Base-by-base conservation (phyloP, 2,888 invertebrate genomes). In the Steinernema scapterisci region DNA sequence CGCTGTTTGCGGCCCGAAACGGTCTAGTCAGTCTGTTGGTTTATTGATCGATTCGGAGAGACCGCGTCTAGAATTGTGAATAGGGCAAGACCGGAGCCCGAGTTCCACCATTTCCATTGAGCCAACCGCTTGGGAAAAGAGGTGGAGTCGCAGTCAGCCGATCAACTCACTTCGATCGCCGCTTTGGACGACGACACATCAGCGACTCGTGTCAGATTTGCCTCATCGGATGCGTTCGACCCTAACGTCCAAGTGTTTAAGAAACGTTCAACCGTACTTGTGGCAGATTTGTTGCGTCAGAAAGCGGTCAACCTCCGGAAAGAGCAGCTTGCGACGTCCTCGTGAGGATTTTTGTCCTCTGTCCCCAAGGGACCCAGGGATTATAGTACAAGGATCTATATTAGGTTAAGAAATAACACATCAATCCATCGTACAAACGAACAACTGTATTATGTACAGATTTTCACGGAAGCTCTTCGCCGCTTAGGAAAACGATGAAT, bases 11-110 rank as follows among this genome's bases (percentile, higher is more conserved):
- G 63, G 63, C 63, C 63, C 63, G 31, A 31, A 63, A 63, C 63
- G 63, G 63, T 63, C 63, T 27, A 31, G 63, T 21, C 63, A 63
- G 27, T 63, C 63, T 31, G 63, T 38, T 27, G 31, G 63, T 31
- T 11, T 13, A 63, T 63, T 31, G 63, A 63, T 63, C 63, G 63
- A 63, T 63, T 63, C 63, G 16, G 63, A 63, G 63, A 63, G 63
- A 25, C 16, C 63, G 63, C 63, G 63, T 16, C 63, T 11, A 54
- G 63, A 63, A 31, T 63, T 38, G 38, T 38, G 38, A 38, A 38
- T 38, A 38, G 38, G 38, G 38, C 38, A 38, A 48, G 48, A 48
- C 48, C n/a, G 19, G 31, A 63, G 52, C 16, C 13, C 31, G 63
- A 63, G 63, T 63, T 63, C 31, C 63, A 31, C 63, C 27, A 25